A percentile compares a stretch with the other conserved stretches of the same genome.
phyloP scores from a whole-genome alignment of 1,140 invertebrate species.

The Doryteuthis pealeii region DNA sequence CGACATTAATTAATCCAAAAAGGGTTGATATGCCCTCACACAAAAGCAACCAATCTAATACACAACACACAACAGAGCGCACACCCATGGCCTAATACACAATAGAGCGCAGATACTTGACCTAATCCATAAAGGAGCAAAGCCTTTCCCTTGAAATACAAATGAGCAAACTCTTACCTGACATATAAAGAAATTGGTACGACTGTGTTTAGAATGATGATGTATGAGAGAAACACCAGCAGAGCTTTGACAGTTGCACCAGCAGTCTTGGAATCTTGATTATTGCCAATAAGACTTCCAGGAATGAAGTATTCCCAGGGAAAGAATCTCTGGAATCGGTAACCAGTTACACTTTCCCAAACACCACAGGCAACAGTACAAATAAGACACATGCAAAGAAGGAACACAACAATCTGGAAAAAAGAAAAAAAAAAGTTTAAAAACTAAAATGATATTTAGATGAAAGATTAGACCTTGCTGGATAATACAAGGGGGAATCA shows the following conservation, averaged over 20 bases:
- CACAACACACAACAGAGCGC: too few relatives aligned
- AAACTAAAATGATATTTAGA: too few relatives aligned
- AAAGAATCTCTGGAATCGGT: conserved; percentile 87
- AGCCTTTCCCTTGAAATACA: too few relatives aligned
- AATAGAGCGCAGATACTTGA: too few relatives aligned
- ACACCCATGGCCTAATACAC: too few relatives aligned
- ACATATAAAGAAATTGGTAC: conserved; percentile 99
- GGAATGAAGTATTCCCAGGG: conserved; percentile 94
- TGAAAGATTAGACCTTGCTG: too few relatives aligned
- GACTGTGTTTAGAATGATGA: conserved; percentile 98
- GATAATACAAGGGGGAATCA: too few relatives aligned
- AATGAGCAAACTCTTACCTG: conserved; percentile 67
- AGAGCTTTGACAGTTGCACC: conserved; percentile 92
- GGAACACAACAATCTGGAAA: conserved; percentile 95
- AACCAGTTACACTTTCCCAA: conserved; percentile 79
- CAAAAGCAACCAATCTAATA: too few relatives aligned
- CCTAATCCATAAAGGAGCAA: too few relatives aligned
- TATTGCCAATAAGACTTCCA: conserved; percentile 47
- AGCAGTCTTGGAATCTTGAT: conserved; percentile 54
- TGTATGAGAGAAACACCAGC: conserved; percentile 98
- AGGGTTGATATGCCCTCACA: too few relatives aligned
- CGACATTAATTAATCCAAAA: too few relatives aligned
- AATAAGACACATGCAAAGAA: conserved; percentile 95
- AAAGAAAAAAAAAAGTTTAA: conserved; percentile 24
- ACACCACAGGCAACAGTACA: conserved; percentile 96